Base-by-base conservation (phyloP, 2,888 invertebrate genomes). In the Acrobasis repandana region DNA sequence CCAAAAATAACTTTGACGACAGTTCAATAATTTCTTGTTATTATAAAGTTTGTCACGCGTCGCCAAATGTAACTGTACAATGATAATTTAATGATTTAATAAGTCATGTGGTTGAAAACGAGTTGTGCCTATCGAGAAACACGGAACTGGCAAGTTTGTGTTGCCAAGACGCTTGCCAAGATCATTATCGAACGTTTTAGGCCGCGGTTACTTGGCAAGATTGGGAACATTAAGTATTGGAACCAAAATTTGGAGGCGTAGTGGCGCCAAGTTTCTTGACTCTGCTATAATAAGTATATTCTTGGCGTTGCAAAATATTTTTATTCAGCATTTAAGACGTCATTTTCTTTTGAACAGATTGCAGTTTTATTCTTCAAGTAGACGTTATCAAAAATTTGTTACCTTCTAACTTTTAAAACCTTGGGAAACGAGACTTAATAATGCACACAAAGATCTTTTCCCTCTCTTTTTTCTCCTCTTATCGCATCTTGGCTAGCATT, bases 161-260 rank as follows among this genome's bases (percentile, higher is more conserved):
- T 57, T 49, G 49, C 58, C 49, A 49, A 58, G 49, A 49, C 36
- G 58, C 36, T 57, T 49, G 58, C 58, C 58, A 58, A 58, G 58
- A 58, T 58, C 58, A 58, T 58, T 58, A 58, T 58, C 58, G 58
- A 49, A 49, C 58, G 36, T 49, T 48, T 46, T 49, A 58, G 58
- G 58, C 36, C 20, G 58, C 18, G 33, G n/a, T 1, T 56, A 50
- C 36, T 58, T 58, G 58, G 58, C 58, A 58, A 49, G 8, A 38
- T 38, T 50, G 43, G 18, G 54, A 14, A 38, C 54, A 54, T 54
- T 54, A 51, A 51, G 51, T 51, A 54, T 54, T 54, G 54, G 54
- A 54, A 54, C 16, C 54, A 54, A 54, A 54, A 54, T 54, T 54
- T 54, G 54, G 52, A 54, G 38, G 28, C 50, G 52, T 14, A 38